Conservation (phyloP, 1,140 invertebrate species). For the Chlorops oryzae region DNA sequence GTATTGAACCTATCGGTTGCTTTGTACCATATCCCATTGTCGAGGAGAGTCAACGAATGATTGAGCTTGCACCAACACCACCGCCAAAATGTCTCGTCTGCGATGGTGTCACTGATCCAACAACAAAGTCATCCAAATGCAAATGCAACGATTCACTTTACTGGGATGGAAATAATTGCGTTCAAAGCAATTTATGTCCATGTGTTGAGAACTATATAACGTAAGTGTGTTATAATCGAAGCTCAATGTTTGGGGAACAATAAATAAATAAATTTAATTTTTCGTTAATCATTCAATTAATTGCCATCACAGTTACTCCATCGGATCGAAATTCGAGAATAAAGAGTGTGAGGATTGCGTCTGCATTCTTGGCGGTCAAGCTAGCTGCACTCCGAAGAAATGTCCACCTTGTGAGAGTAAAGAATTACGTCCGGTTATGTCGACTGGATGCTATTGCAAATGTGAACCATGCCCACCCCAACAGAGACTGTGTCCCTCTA, state of each 20-base stretch:
- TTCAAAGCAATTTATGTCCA: constrained; percentile 62
- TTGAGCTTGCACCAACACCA: constrained; percentile 11
- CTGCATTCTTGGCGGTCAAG: constrained; percentile 65
- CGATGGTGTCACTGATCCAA: constrained; percentile 20
- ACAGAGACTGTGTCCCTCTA: constrained; percentile 65
- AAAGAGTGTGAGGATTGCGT: constrained; percentile 69
- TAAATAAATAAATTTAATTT: too few relatives aligned
- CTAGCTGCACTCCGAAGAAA: constrained; percentile 60
- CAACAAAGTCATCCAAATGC: constrained; percentile 33
- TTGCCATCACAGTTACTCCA: constrained; percentile 56
- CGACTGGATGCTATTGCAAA: constrained; percentile 61
- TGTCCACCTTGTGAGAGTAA: constrained; percentile 57
- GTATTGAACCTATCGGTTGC: constrained; percentile 65
- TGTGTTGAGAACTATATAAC: constrained; percentile 63
- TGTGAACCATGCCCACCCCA: constrained; percentile 65
- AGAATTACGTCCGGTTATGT: constrained; percentile 43
- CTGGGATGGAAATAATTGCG: constrained; percentile 70
- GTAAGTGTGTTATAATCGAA: constrained; percentile 55
- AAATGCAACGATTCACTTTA: constrained; percentile 49
- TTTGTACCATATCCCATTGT: constrained; percentile 65
- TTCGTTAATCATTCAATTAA: neutral
- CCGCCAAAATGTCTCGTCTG: constrained; percentile 34
- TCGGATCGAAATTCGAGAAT: constrained; percentile 62
- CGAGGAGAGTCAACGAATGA: too few relatives aligned
- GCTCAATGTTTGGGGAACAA: too few relatives aligned